Base-by-base conservation (phyloP, 2,888 invertebrate species). In the Erpobdella octoculata region DNA sequence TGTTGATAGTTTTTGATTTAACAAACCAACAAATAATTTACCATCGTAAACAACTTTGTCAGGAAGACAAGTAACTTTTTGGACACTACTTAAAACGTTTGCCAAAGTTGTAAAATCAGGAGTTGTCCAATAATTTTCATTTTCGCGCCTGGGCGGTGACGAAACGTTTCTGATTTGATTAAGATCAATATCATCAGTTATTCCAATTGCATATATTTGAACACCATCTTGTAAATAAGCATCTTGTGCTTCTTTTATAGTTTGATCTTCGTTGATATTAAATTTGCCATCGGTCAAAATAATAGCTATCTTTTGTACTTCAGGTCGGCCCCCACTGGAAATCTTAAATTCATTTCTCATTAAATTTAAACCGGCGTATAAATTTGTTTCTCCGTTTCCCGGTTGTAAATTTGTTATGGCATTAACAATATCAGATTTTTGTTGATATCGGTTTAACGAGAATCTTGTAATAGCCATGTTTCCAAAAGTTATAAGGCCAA, bases 221-320 rank as follows among this genome's bases (percentile, higher is more conserved):
- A 73, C 71, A 5, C 73, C 73, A 9, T 62, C 73, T 6, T 66
- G 37, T 8, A 41, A 35, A 18, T 46, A 66, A 0, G 59, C 61
- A 28, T n/a, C 31, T 58, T 46, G 21, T 5, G 80, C 81, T 72
- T 81, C 80, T 0, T 80, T 79, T 12, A 80, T 69, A 2, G 80
- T 80, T 33, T 38, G n/a, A 25, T 77, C 74, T 38, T 75, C 64
- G 35, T 79, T 76, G 38, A 79, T 77, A 71, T 78, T 79, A 4
- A 80, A 80, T 33, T 78, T 76, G 38, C 81, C 80, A 72, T 80
- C 80, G 41, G 79, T 77, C 4, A 81, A 74, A 36, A 81, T 75
- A 48, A 81, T 78, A 25, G 77, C 77, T 38, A 80, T 73, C 69
- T 80, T 80, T 9, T 76, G 75, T 1, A 77, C 80, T 38, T 77